phyloP scores from a whole-genome alignment of 2,113 vertebrate species.

The Hippocampus abdominalis region DNA sequence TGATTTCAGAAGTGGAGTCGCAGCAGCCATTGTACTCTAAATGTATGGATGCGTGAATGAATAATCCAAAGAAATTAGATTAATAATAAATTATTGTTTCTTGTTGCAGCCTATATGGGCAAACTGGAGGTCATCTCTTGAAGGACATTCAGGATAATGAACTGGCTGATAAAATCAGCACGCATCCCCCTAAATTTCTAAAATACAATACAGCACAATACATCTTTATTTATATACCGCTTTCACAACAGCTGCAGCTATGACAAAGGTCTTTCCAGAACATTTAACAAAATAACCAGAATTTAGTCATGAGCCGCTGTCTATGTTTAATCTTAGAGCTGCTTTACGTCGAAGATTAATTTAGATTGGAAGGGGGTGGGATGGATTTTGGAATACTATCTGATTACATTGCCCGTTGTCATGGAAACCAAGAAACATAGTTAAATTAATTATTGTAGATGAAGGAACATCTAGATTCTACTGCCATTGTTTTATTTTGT shows the following conservation, averaged over 20 bases:
- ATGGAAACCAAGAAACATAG: not conserved
- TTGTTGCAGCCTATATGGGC: not conserved
- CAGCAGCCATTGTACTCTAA: not conserved
- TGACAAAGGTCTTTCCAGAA: too few species aligned
- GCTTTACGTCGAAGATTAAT: conserved; percentile 29
- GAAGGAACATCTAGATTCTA: not conserved
- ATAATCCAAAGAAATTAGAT: not conserved
- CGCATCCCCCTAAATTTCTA: not conserved
- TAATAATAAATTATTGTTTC: not conserved
- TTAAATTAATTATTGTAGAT: not conserved
- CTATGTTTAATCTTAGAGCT: not conserved
- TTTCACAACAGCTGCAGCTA: too few species aligned
- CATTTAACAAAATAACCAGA: not conserved
- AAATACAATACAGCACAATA: too few species aligned
- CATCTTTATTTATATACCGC: too few species aligned
- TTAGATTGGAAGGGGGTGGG: conserved; percentile 2
- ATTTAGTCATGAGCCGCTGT: conserved; percentile 24
- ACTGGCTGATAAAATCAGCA: conserved; percentile 12
- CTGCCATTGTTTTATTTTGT: not conserved
- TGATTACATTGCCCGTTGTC: conserved; percentile 4
- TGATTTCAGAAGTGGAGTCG: not conserved
- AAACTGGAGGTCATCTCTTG: not conserved
- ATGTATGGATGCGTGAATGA: not conserved
- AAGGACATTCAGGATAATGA: conserved; percentile 30
- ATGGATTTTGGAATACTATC: conserved; percentile 19